Evolutionary conservation across 2,113 vertebrate species (phyloP).

Genomic region (Atrichornis clamosus): DNA sequence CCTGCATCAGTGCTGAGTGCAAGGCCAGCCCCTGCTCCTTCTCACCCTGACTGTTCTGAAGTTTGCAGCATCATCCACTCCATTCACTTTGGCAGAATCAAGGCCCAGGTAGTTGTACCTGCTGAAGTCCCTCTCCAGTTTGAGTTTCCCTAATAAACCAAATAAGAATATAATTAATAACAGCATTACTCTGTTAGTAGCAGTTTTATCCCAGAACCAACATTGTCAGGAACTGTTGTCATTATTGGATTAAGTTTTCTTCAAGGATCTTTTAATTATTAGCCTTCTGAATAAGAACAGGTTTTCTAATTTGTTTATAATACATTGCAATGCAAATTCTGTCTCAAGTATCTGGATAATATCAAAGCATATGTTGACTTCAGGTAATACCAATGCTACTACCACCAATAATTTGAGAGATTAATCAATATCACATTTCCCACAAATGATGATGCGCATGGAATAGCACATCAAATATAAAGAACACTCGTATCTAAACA

Average conservation of each 20-base stretch:
- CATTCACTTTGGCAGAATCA: constrained; percentile 90
- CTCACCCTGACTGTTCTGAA: constrained; percentile 92
- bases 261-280: background rate
- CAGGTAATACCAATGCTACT: background rate
- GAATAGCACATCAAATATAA: background rate
- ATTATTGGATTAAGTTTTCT: background rate
- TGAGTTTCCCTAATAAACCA: constrained; percentile 83
- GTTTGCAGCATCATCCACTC: constrained; percentile 91
- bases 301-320: background rate
- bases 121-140: constrained; percentile 90
- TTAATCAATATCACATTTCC: background rate
- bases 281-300: background rate
- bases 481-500: background rate
- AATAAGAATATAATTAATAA: background rate
- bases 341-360: background rate
- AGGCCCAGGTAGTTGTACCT: constrained; percentile 95
- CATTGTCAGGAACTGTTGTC: background rate
- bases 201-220: background rate
- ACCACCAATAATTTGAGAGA: background rate
- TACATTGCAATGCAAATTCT: background rate
- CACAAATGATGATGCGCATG: background rate
- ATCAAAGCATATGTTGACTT: background rate
- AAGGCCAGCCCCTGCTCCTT: background rate
- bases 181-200: background rate
- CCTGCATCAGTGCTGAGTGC: background rate